phyloP scores from a whole-genome alignment of 2,797 vertebrate genomes.

The Cygnus olor region DNA sequence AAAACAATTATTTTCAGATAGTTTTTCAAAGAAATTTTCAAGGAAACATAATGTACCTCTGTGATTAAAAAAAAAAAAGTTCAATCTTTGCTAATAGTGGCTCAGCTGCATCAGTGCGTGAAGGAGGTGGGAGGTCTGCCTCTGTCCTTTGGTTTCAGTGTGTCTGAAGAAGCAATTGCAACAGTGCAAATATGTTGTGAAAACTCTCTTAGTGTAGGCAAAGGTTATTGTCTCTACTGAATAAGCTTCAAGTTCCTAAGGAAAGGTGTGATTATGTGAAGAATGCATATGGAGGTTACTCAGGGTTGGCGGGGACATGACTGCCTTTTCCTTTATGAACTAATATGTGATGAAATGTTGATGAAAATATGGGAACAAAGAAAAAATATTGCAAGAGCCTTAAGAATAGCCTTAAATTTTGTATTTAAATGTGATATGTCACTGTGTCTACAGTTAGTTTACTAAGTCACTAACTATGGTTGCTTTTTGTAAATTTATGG shows the following conservation, averaged over 20 bases:
- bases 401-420: neutral
- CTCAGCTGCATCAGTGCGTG: neutral
- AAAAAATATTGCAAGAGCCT: neutral
- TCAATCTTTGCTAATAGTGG: neutral
- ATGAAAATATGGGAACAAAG: neutral
- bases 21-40: neutral
- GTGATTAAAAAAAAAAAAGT: neutral
- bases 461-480: neutral
- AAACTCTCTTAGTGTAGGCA: neutral
- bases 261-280: neutral
- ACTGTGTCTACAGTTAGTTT: neutral
- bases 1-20: neutral
- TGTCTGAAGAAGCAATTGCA: neutral
- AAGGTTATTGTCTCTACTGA: neutral
- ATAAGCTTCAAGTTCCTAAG: neutral
- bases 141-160: neutral
- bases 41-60: neutral
- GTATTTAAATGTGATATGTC: neutral
- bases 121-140: fast-evolving
- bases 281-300: neutral
- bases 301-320: neutral
- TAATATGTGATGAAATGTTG: neutral
- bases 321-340: neutral
- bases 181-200: neutral
- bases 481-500: neutral